A percentile compares a stretch with the other conserved stretches of the same genome.
phyloP scores from a whole-genome alignment of 2,113 vertebrate species.

The Salvelinus alpinus region DNA sequence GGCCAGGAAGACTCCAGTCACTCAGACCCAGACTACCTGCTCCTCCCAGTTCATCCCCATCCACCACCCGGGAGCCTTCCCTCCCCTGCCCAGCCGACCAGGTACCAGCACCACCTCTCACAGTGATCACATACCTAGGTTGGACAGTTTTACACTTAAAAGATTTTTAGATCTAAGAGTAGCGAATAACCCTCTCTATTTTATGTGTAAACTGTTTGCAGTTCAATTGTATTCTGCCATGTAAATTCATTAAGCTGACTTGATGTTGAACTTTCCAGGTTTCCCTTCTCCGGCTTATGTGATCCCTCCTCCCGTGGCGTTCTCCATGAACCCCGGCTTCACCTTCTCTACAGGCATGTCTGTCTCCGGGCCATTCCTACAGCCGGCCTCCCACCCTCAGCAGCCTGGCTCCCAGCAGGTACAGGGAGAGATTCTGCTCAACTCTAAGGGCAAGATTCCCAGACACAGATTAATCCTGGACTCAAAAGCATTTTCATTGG shows the following conservation, averaged over 20 bases:
- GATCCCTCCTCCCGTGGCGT: slow-evolving; percentile 93
- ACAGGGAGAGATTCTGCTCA: no score
- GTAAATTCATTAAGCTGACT: no score
- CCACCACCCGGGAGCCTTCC: slow-evolving; percentile 95
- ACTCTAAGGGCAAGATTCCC: no score
- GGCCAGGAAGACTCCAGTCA: slow-evolving; percentile 90
- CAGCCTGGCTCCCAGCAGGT: slow-evolving; percentile 67
- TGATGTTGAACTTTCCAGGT: slow-evolving; percentile 66
- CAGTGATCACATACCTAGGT: no score
- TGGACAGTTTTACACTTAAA: no score
- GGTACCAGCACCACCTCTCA: slow-evolving; percentile 67
- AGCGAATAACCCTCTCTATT: no score
- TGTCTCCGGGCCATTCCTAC: slow-evolving; percentile 89
- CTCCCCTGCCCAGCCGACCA: slow-evolving; percentile 91
- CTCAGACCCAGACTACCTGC: slow-evolving; percentile 83
- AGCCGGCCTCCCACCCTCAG: slow-evolving; percentile 85
- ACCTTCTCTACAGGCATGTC: slow-evolving; percentile 83
- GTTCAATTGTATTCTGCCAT: no score
- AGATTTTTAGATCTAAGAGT: no score
- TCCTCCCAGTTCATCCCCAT: slow-evolving; percentile 97
- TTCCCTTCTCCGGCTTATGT: slow-evolving; percentile 94
- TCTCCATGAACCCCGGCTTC: slow-evolving; percentile 93
- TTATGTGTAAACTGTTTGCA: no score
- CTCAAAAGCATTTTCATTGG: no score
- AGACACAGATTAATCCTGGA: no score